phyloP scores from a whole-genome alignment of 2,113 vertebrate species.

The Haplotaxodon microlepis region DNA sequence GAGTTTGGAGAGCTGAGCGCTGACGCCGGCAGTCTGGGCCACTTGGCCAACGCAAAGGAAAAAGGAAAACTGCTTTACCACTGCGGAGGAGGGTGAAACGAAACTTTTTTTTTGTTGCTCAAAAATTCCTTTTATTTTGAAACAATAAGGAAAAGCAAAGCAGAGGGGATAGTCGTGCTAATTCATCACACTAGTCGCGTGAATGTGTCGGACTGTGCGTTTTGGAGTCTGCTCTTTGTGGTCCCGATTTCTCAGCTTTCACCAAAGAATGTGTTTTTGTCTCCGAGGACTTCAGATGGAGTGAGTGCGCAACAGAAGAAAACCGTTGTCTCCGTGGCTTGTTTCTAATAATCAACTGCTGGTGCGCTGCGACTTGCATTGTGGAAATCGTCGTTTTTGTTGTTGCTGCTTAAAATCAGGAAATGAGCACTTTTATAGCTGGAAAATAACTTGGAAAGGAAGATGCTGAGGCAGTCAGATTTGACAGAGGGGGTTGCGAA shows the following conservation, averaged over 20 bases:
- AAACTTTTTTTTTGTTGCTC: constrained; percentile 31
- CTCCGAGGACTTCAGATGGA: constrained; percentile 58
- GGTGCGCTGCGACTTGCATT: not conserved
- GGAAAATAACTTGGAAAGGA: constrained; percentile 37
- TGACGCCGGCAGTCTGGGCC: constrained; percentile 71
- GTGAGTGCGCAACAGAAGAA: constrained; percentile 60
- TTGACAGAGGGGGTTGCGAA: constrained; percentile 57
- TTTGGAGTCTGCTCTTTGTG: constrained; percentile 9
- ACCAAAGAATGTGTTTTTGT: constrained; percentile 57
- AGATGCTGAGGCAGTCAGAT: constrained; percentile 63
- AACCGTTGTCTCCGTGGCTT: not conserved
- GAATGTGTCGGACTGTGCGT: not conserved
- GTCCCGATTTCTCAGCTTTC: constrained; percentile 23
- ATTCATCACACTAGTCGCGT: not conserved
- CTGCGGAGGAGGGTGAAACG: constrained; percentile 6
- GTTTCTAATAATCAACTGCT: not conserved
- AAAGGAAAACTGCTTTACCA: constrained; percentile 47
- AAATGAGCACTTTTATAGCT: constrained; percentile 28
- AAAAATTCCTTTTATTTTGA: not conserved
- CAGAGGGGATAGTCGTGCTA: not conserved
- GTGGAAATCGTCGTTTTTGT: not conserved
- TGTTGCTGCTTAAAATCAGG: constrained; percentile 13
- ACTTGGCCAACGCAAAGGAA: constrained; percentile 59
- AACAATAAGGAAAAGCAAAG: not conserved
- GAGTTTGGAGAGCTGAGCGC: constrained; percentile 51